Evolutionary conservation across 2,113 vertebrate genomes (phyloP).

Genomic region (Sander vitreus): DNA sequence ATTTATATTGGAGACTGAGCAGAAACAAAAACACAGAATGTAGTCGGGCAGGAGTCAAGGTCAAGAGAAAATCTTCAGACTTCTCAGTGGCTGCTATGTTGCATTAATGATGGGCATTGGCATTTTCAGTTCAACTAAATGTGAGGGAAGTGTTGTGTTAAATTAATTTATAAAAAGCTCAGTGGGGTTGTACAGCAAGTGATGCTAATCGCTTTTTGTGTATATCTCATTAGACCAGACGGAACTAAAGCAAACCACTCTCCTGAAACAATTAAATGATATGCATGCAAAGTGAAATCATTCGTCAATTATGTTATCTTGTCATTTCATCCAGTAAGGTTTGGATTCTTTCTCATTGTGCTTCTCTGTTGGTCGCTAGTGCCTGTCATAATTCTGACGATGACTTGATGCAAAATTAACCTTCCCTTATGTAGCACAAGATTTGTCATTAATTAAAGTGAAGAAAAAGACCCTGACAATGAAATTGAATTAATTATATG

Average conservation of each 20-base stretch:
- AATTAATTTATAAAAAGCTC: constrained; percentile 47
- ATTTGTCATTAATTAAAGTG: constrained; percentile 72
- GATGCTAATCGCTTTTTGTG: constrained; percentile 67
- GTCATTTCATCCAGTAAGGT: constrained; percentile 64
- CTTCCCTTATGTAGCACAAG: constrained; percentile 36
- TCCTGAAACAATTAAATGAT: constrained; percentile 77
- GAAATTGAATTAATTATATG: constrained; percentile 71
- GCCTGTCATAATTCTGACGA: constrained; percentile 42
- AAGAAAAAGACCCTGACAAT: constrained; percentile 61
- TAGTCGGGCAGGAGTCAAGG: constrained; percentile 6
- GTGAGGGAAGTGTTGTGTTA: constrained; percentile 33
- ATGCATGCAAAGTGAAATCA: constrained; percentile 73
- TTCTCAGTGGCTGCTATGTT: neutral
- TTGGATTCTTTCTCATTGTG: constrained; percentile 39
- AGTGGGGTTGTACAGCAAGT: constrained; percentile 45
- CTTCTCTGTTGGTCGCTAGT: constrained; percentile 48
- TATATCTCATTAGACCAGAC: constrained; percentile 70
- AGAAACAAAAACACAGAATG: neutral
- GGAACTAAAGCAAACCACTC: constrained; percentile 70
- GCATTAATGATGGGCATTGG: constrained; percentile 9
- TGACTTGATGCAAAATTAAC: constrained; percentile 43
- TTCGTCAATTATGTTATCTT: constrained; percentile 77
- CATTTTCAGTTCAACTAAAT: constrained; percentile 36
- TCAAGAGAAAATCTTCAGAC: constrained; percentile 1
- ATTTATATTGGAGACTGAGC: neutral